These are phyloP conservation scores for Drosophila testacea DNA, from an alignment of 2,888 invertebrate genomes.

Conservation along the genomic window DNA sequence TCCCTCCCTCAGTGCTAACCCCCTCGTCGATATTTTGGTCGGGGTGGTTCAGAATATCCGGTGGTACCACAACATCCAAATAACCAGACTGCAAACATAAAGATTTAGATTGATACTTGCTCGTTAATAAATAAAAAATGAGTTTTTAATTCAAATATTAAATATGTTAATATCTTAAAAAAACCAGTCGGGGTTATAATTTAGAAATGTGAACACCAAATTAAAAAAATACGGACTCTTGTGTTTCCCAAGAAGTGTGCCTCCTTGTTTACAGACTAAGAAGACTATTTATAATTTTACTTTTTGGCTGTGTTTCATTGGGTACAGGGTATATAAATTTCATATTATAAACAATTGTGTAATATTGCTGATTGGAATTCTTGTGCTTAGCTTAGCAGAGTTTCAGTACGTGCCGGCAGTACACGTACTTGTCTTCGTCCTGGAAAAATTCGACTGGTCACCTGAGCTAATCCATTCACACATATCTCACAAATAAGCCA, in stretches of 20 bases:
- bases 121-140: not conserved
- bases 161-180: not conserved
- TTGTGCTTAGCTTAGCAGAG: conserved; percentile 6
- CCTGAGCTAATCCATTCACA: conserved; percentile 28
- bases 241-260: too few relatives aligned
- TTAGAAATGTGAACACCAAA: too few relatives aligned
- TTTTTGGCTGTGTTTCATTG: not conserved
- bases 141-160: not conserved
- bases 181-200: not conserved
- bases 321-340: conserved; percentile 1
- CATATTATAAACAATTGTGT: not conserved
- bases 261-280: too few relatives aligned
- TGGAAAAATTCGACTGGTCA: conserved; percentile 21
- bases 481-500: conserved; percentile 41
- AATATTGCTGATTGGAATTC: conserved; percentile 20
- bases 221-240: not conserved
- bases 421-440: not conserved
- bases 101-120: too few relatives aligned
- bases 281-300: too few relatives aligned
- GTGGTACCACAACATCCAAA: conserved; percentile 94
- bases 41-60: conserved; percentile 91
- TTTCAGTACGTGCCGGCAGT: conserved; percentile 17
- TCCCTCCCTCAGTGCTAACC: conserved; percentile 92
- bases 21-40: conserved; percentile 87
- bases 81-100: conserved; percentile 90